Evolutionary conservation across 1,140 invertebrate genomes (phyloP).

Genomic region (Bombus ignitus): DNA sequence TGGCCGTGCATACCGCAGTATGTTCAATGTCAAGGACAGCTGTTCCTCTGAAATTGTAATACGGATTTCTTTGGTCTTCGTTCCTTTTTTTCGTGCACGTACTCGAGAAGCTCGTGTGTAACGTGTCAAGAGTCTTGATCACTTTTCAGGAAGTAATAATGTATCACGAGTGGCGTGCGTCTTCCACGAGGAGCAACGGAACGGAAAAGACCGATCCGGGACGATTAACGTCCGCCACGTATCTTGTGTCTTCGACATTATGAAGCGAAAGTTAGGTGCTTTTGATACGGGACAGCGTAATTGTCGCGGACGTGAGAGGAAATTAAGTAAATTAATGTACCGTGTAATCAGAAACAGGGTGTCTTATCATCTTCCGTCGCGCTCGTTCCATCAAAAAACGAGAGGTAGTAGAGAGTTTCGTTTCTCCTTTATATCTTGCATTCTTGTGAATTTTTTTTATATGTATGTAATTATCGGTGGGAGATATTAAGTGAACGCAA

Average conservation of each 20-base stretch:
- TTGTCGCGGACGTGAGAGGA: neutral
- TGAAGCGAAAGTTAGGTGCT: neutral
- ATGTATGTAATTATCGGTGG: neutral
- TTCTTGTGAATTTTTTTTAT: neutral
- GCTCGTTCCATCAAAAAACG: neutral
- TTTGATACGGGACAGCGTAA: neutral
- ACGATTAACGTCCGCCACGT: conserved; percentile 19
- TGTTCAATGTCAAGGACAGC: conserved; percentile 69
- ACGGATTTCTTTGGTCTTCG: conserved; percentile 42
- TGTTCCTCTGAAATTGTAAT: conserved; percentile 45
- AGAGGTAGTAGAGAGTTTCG: no score
- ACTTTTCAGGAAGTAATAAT: conserved; percentile 61
- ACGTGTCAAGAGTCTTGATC: conserved; percentile 52
- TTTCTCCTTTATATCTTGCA: neutral
- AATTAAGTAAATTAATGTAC: neutral
- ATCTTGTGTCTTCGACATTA: neutral
- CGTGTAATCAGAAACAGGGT: neutral
- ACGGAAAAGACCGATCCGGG: conserved; percentile 21
- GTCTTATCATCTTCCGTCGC: neutral
- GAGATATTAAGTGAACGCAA: no score
- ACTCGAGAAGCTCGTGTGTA: conserved; percentile 14
- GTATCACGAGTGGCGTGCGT: conserved; percentile 6
- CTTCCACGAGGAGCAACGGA: neutral
- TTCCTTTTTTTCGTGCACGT: neutral
- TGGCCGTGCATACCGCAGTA: conserved; percentile 51